Conservation (phyloP, 2,888 invertebrate genomes). For the Apoda limacodes region DNA sequence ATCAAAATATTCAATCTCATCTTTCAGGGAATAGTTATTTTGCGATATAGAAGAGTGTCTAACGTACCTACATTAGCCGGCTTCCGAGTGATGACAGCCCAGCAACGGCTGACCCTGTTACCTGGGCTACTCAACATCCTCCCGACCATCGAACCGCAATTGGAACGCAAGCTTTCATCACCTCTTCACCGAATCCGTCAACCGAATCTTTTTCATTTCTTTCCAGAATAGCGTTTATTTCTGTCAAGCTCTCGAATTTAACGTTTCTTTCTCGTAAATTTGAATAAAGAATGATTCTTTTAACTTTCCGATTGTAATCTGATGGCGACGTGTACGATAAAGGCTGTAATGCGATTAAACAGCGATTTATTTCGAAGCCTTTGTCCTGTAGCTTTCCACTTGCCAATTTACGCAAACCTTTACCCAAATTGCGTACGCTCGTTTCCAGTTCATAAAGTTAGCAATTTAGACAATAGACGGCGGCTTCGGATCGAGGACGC, state of each 20-base stretch:
- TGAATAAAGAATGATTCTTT: conserved; percentile 44
- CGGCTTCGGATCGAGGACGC: conserved; percentile 13
- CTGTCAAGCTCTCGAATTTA: conserved; percentile 38
- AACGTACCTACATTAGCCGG: too few species aligned
- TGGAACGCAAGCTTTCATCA: conserved; percentile 39
- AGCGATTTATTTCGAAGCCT: too few species aligned
- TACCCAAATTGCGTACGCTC: too few species aligned
- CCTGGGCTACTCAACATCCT: too few species aligned
- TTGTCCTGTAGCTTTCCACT: too few species aligned
- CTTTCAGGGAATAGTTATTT: too few species aligned
- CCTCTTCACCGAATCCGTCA: conserved; percentile 35
- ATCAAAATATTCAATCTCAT: too few species aligned
- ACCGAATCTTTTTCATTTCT: conserved; percentile 40
- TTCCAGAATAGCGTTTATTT: conserved; percentile 38
- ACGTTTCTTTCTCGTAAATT: conserved; percentile 30
- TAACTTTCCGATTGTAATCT: conserved; percentile 38
- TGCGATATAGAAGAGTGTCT: too few species aligned
- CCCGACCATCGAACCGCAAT: conserved; percentile 35
- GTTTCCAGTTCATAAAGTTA: conserved; percentile 9
- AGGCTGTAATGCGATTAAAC: too few species aligned
- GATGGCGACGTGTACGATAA: too few species aligned
- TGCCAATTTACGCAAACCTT: conserved; percentile 3
- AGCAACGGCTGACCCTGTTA: too few species aligned
- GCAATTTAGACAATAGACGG: conserved; percentile 11
- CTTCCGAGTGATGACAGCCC: too few species aligned